A percentile compares a stretch with the other conserved stretches of the same genome.
phyloP scores from a whole-genome alignment of 2,888 invertebrate genomes.

The Dolichopus griseipennis region DNA sequence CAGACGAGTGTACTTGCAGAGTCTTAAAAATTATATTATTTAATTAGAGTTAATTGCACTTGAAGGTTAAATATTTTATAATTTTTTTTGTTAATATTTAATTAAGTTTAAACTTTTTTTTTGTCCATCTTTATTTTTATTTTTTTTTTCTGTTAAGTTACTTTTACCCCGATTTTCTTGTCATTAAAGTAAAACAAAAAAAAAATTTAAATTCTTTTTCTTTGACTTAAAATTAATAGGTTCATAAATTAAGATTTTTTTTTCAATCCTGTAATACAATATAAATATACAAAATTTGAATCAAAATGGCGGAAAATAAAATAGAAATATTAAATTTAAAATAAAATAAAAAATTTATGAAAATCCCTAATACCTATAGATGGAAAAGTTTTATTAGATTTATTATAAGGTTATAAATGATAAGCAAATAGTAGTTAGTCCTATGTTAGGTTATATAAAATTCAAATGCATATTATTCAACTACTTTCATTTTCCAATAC shows the following conservation, averaged over 20 bases:
- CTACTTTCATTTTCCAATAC: no score
- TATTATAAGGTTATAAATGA: no score
- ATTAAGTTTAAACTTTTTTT: slow-evolving; percentile 5
- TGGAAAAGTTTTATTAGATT: no score
- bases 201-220: no score
- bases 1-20: no score
- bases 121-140: neutral
- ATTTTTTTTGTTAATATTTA: neutral
- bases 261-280: neutral
- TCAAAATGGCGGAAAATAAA: neutral
- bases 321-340: neutral
- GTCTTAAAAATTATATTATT: no score
- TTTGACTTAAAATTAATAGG: neutral
- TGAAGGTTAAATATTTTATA: neutral
- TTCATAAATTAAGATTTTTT: neutral
- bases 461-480: no score
- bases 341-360: no score
- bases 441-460: no score
- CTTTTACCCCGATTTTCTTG: neutral
- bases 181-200: neutral
- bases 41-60: no score
- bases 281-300: neutral
- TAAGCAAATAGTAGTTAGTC: no score
- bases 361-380: no score
- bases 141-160: neutral